Conservation (phyloP, 2,888 invertebrate genomes). For the Meiosimyza decipiens region DNA sequence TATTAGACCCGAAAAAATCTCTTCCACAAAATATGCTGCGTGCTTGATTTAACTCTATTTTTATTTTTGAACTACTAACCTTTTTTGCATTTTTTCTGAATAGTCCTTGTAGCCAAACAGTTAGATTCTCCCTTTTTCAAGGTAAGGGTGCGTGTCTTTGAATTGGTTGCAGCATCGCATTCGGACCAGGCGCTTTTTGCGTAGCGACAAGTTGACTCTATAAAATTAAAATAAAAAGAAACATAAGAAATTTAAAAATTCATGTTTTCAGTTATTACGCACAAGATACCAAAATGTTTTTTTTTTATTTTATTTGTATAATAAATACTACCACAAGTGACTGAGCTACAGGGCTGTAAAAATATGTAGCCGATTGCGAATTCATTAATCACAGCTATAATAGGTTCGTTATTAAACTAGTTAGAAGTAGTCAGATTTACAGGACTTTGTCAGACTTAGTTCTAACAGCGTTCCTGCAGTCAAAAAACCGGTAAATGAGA, state of each 20-base stretch:
- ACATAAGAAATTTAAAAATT: constrained; percentile 9
- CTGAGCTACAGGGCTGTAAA: background rate
- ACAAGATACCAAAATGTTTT: constrained; percentile 14
- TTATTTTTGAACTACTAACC: constrained; percentile 68
- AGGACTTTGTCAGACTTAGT: too few relatives aligned
- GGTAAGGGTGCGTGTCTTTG: constrained; percentile 83
- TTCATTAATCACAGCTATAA: constrained; percentile 23
- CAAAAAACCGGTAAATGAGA: too few relatives aligned
- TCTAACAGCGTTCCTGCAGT: too few relatives aligned
- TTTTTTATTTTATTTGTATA: background rate
- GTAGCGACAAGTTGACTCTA: constrained; percentile 80
- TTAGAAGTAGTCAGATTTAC: too few relatives aligned
- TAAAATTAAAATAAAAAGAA: constrained; percentile 23
- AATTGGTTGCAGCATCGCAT: constrained; percentile 86
- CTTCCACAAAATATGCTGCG: too few relatives aligned
- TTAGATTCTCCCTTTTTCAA: constrained; percentile 85
- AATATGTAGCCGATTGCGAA: background rate
- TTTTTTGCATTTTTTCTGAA: constrained; percentile 93
- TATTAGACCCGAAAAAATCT: too few relatives aligned
- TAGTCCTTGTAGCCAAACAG: constrained; percentile 83
- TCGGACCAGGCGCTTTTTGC: constrained; percentile 88
- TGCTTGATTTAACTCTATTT: too few relatives aligned
- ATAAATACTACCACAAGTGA: constrained; percentile 21
- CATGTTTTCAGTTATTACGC: background rate
- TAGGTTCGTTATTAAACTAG: too few relatives aligned